A percentile compares a stretch with the other conserved stretches of the same genome.
Evolutionary conservation across 2,797 vertebrate species (phyloP).

Genomic region (Rhinophrynus dorsalis): DNA sequence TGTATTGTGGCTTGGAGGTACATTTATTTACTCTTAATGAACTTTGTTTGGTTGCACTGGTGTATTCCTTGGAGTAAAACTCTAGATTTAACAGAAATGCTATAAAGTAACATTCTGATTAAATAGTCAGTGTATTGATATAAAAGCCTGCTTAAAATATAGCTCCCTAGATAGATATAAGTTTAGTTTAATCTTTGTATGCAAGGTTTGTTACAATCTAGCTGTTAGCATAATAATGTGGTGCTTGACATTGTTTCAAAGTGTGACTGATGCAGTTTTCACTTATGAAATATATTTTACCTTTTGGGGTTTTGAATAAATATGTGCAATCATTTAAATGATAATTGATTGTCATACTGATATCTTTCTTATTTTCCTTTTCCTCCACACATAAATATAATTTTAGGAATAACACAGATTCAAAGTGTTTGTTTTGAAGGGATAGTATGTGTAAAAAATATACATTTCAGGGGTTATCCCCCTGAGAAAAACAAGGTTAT

Average conservation of each 20-base stretch:
- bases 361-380: neutral
- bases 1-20: too few relatives aligned
- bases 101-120: conserved; percentile 26
- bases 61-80: too few relatives aligned
- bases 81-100: neutral
- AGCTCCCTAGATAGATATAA: conserved; percentile 11
- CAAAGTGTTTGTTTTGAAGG: too few relatives aligned
- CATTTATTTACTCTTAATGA: too few relatives aligned
- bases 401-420: too few relatives aligned
- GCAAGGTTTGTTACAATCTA: conserved; percentile 31
- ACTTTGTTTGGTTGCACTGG: too few relatives aligned
- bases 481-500: too few relatives aligned
- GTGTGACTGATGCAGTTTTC: neutral
- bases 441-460: too few relatives aligned
- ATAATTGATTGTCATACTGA: conserved; percentile 10
- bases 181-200: conserved; percentile 38
- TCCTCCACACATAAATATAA: too few relatives aligned
- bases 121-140: conserved; percentile 3
- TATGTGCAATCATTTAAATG: conserved; percentile 13
- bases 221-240: conserved; percentile 39
- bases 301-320: conserved; percentile 1
- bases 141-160: conserved; percentile 10
- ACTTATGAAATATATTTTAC: conserved; percentile 5
- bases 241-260: conserved; percentile 23
- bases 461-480: too few relatives aligned